Base-by-base conservation (phyloP, 2,797 vertebrate species). In the Scarus forsteni region DNA sequence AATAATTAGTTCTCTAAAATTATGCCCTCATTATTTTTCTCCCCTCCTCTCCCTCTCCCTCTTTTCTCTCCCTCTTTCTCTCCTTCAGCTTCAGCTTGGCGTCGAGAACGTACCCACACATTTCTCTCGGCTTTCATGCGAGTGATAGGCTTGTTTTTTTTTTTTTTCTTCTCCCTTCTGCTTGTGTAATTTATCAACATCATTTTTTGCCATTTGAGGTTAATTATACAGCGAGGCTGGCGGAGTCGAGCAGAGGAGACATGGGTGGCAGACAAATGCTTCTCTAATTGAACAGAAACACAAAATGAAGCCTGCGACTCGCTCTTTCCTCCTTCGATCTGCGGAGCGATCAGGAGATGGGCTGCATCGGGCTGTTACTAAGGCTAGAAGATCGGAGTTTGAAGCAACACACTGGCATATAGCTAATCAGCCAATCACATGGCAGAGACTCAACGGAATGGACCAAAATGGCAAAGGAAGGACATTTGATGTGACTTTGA, bases 1-100 rank as follows among this genome's bases (percentile, higher is more conserved):
- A 99, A 99, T 99, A 99, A 99, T 99, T 99, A 99, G 96, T 98
- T 97, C 96, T 97, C 97, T 96, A 97, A 98, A 99, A 98, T 99
- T 96, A 98, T 98, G 97, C 98, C 97, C 96, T 98, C 96, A 97
- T 98, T 98, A 98, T 96, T 97, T 95, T 94, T 70, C 89, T 54
- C 12, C 6, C 19, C 13, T 48, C 18, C 59, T 5, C 62, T 14
- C 66, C 19, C 73, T 55, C 64, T 43, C 34, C 19, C 72, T 43
- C 70, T n/a, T n/a, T n/a, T 76, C 70, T 58, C 72, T 64, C 66
- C 6, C 69, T 58, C 63, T 46, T 35, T 36, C 66, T 49, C 75
- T 81, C 87, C 66, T 54, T 36, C 52, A 27, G 27, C 78, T 77
- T 83, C 69, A 81, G 79, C 90, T 84, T 79, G 83, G 85, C 88